A percentile compares a stretch with the other conserved stretches of the same genome.
phyloP scores from a whole-genome alignment of 92 coral and sea anemone genomes.

The Paramuricea clavata region DNA sequence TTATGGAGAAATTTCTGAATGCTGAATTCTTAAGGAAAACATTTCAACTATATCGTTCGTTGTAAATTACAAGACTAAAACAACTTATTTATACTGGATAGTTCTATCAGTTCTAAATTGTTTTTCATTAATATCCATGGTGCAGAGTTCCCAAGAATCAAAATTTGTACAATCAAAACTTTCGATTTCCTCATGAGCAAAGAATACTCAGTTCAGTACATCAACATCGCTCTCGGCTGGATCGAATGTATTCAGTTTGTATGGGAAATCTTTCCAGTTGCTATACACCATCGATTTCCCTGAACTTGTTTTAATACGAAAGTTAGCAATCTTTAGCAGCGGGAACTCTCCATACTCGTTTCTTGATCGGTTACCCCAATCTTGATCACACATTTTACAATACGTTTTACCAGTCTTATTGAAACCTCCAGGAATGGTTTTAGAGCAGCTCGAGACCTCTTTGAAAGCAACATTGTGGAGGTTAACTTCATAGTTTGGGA shows the following conservation, averaged over 20 bases:
- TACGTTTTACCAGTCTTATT: slow-evolving; percentile 70
- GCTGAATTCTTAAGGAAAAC: too few species aligned
- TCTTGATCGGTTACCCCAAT: slow-evolving; percentile 84
- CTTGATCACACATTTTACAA: slow-evolving; percentile 77
- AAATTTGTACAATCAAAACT: too few species aligned
- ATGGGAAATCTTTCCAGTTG: slow-evolving; percentile 85
- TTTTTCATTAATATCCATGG: too few species aligned
- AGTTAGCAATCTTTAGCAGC: slow-evolving; percentile 76
- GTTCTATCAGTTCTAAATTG: too few species aligned
- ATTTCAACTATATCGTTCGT: too few species aligned
- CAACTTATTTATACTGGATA: too few species aligned
- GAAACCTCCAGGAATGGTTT: slow-evolving; percentile 50
- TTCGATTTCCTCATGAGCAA: too few species aligned
- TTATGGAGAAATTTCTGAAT: too few species aligned
- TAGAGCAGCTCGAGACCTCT: neutral
- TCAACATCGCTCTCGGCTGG: neutral
- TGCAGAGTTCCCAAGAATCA: too few species aligned
- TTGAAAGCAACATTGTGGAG: neutral
- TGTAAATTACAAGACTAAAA: too few species aligned
- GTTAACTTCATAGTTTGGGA: slow-evolving; percentile 32
- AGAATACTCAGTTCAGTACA: too few species aligned
- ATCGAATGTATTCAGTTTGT: slow-evolving; percentile 63
- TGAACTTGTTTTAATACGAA: slow-evolving; percentile 59
- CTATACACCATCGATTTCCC: slow-evolving; percentile 45
- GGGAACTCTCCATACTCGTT: slow-evolving; percentile 74